Evolutionary conservation across 2,113 vertebrate genomes (phyloP).

Genomic region (Scytalopus superciliaris): DNA sequence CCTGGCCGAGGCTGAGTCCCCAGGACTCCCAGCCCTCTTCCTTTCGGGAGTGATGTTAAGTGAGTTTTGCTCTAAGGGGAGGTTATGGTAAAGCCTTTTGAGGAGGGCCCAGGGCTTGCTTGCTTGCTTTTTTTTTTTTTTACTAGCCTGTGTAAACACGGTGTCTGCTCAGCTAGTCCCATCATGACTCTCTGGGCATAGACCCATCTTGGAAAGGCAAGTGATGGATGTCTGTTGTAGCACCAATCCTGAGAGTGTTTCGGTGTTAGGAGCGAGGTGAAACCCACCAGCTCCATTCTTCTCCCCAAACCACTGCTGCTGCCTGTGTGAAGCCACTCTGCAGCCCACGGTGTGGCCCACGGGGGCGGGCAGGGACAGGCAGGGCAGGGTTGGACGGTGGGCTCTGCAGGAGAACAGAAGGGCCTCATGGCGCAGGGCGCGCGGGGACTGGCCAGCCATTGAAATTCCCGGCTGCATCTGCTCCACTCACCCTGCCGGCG

Average conservation of each 20-base stretch:
- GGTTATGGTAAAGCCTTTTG: neutral
- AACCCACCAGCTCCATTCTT: neutral
- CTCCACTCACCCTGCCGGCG: neutral
- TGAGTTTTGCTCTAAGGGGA: conserved; percentile 12
- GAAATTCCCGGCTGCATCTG: conserved; percentile 44
- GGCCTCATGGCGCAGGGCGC: neutral
- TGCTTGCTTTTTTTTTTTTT: neutral
- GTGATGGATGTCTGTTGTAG: neutral
- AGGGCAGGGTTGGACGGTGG: neutral
- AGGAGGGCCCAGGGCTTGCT: neutral
- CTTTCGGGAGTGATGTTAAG: conserved; percentile 15
- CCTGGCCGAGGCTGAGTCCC: neutral
- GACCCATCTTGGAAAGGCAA: neutral
- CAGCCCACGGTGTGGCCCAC: neutral
- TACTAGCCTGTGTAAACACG: neutral
- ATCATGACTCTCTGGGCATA: neutral
- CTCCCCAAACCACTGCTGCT: accelerated
- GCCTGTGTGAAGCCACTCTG: neutral
- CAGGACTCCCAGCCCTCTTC: neutral
- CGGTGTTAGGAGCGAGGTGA: neutral
- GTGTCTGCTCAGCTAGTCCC: neutral
- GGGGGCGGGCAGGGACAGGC: neutral
- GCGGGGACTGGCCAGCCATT: conserved; percentile 1
- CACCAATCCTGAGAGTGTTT: neutral
- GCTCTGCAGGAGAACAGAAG: neutral